Evolutionary conservation across 2,888 invertebrate species (phyloP).

Genomic region (Napeogenes sylphis): DNA sequence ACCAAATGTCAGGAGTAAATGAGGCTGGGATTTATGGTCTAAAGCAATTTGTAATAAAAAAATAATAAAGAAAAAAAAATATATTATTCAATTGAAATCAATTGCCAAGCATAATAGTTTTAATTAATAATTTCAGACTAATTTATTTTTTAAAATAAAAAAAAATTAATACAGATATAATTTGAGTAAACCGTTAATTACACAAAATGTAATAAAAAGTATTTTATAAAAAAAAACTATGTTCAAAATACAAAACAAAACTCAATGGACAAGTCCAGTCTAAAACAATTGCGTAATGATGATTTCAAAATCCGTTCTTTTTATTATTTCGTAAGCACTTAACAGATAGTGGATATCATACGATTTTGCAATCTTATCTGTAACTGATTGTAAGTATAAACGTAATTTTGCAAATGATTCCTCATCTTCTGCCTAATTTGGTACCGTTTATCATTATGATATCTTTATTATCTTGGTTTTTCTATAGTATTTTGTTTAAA

Average conservation of each 20-base stretch:
- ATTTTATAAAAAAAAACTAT: not conserved
- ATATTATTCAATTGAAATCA: too few relatives aligned
- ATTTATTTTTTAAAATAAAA: too few relatives aligned
- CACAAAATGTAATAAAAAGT: not conserved
- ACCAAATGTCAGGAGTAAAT: too few relatives aligned
- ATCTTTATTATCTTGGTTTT: slow-evolving; percentile 17
- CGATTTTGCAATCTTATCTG: slow-evolving; percentile 63
- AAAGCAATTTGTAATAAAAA: too few relatives aligned
- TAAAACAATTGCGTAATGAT: slow-evolving; percentile 21
- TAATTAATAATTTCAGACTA: too few relatives aligned
- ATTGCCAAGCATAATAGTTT: too few relatives aligned
- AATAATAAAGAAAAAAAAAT: too few relatives aligned
- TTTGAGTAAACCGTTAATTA: too few relatives aligned
- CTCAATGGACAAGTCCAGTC: not conserved
- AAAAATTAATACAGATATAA: too few relatives aligned
- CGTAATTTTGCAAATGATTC: slow-evolving; percentile 32
- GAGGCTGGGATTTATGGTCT: too few relatives aligned
- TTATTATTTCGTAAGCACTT: slow-evolving; percentile 29
- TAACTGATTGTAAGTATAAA: slow-evolving; percentile 30
- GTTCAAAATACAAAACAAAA: not conserved
- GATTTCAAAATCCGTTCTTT: slow-evolving; percentile 18
- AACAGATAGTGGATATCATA: slow-evolving; percentile 43
- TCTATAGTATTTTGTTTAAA: slow-evolving; percentile 19
- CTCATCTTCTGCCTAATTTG: slow-evolving; percentile 2
- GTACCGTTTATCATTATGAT: slow-evolving; percentile 16